These are phyloP conservation scores for Vespertilio murinus DNA, from an alignment of 2,797 vertebrate species.

Conservation along the genomic window DNA sequence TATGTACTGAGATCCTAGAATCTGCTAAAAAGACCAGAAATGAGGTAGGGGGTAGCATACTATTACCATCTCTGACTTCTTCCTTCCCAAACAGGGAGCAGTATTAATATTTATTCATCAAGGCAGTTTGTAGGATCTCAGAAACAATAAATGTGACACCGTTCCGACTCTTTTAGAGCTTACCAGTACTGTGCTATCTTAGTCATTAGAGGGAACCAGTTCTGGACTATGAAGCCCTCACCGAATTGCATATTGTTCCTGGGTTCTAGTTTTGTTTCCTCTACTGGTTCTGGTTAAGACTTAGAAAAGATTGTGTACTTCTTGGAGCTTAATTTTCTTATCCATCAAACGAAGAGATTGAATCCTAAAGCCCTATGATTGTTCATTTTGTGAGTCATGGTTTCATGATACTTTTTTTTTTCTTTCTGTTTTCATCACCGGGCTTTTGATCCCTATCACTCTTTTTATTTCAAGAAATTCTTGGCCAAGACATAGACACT, in stretches of 20 bases:
- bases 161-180: background rate
- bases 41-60: background rate
- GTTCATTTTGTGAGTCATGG: background rate
- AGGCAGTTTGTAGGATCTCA: background rate
- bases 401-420: background rate
- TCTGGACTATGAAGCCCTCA: background rate
- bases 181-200: background rate
- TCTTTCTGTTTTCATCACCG: background rate
- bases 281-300: background rate
- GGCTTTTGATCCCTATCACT: background rate
- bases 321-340: background rate
- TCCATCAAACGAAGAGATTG: background rate
- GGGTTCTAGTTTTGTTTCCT: background rate
- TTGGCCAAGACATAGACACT: background rate
- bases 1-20: background rate
- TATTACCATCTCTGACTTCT: background rate
- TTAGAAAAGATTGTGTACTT: background rate
- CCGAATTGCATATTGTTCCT: background rate
- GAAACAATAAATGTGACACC: background rate
- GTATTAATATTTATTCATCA: background rate
- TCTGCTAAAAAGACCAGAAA: background rate
- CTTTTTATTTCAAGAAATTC: constrained; percentile 29
- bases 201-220: background rate
- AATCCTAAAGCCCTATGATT: background rate
- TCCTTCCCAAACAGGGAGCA: background rate